Evolutionary conservation across 2,888 invertebrate species (phyloP), one percentile per base, ranked within the genome.

Genomic region (Apocheima hispidaria): DNA sequence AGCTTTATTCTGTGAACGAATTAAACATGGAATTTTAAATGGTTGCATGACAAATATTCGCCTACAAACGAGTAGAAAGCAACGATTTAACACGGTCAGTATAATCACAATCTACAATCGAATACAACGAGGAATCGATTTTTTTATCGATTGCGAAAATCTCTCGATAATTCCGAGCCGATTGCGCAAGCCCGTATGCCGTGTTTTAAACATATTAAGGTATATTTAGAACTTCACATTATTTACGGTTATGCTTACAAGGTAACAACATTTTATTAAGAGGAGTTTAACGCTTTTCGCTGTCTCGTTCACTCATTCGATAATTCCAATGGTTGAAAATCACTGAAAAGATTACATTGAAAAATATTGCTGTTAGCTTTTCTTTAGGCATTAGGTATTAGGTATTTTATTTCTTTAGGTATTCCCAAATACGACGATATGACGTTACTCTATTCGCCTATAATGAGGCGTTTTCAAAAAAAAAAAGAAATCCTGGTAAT

Each of bases 41-140:
- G 2, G 12, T 59, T 55, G 63, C 63, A 55, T 59, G 63, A 48
- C 4, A 49, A 54, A 41, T 12, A 55, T 52, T 54, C 52, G 50
- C 38, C 33, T 35, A 43, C 16, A n/a, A 50, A 43, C 40, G 12
- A 50, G 14, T 58, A 66, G 66, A 68, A 66, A 68, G 68, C 57
- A 56, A 62, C 38, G 57, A 62, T 64, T 59, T 66, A 66, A 70
- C n/a, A n/a, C 68, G 66, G 61, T 65, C 63, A 68, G 58, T 62
- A 60, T 16, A 60, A 65, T 62, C 57, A 66, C 63, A 57, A 65
- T 65, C 63, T 60, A 57, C 65, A 63, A 66, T 65, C 60, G 65
- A 58, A 63, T 26, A 65, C 69, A 68, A 68, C 65, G 65, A 67
- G 69, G 69, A 69, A 71, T 67, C 68, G 66, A 66, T 66, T 66